Evolutionary conservation across 2,797 vertebrate species (phyloP).

Genomic region (Oryzias sinensis): DNA sequence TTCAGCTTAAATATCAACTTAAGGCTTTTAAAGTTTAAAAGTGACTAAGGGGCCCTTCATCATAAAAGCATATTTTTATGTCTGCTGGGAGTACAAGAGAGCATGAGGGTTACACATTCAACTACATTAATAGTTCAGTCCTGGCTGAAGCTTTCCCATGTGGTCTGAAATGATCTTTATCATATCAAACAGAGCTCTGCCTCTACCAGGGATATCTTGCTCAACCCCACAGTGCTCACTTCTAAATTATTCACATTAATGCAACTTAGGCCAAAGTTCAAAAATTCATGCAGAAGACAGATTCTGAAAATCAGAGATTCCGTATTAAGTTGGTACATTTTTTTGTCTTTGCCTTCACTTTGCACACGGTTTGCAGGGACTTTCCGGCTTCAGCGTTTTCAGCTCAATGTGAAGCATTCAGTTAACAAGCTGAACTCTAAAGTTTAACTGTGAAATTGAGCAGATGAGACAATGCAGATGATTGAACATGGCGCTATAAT

Average conservation of each 20-base stretch:
- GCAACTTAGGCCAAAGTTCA: not conserved
- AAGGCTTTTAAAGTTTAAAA: not conserved
- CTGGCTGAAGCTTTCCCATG: not conserved
- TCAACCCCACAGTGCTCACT: slow-evolving; percentile 10
- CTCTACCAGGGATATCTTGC: slow-evolving; percentile 2
- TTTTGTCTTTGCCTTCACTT: slow-evolving; percentile 1
- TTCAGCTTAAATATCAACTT: not conserved
- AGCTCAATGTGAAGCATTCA: slow-evolving; percentile 16
- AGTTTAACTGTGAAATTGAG: slow-evolving; percentile 54
- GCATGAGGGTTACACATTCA: slow-evolving; percentile 4
- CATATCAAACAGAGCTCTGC: not conserved
- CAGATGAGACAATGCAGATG: slow-evolving; percentile 56
- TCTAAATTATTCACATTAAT: slow-evolving; percentile 17
- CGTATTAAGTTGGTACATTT: slow-evolving; percentile 14
- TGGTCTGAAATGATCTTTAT: slow-evolving; percentile 8
- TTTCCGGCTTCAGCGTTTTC: slow-evolving; percentile 2
- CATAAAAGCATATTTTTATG: not conserved
- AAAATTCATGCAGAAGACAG: not conserved
- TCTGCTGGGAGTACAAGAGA: slow-evolving; percentile 2
- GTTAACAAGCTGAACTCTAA: slow-evolving; percentile 41
- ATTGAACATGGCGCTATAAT: slow-evolving; percentile 61
- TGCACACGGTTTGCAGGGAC: slow-evolving; percentile 8
- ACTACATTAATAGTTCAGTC: slow-evolving; percentile 1
- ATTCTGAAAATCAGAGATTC: slow-evolving; percentile 4
- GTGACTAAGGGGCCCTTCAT: not conserved